Evolutionary conservation across 2,888 invertebrate genomes (phyloP).

Genomic region (Falcaria lacertinaria): DNA sequence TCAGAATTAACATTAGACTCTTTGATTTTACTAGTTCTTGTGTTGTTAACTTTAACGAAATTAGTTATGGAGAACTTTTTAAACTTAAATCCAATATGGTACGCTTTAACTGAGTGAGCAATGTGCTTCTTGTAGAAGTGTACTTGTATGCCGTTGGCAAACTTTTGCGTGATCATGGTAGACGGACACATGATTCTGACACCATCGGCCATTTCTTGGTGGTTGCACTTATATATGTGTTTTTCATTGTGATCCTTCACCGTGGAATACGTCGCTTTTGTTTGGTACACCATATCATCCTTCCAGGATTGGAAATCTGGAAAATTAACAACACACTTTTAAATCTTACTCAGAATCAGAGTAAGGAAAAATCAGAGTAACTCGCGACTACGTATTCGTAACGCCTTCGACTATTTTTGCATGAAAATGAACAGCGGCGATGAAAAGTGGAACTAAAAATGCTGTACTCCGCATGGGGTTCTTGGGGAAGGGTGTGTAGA

Average conservation of each 20-base stretch:
- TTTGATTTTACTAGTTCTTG: constrained; percentile 11
- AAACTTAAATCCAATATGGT: constrained; percentile 25
- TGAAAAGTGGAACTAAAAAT: too few species aligned
- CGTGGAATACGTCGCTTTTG: constrained; percentile 25
- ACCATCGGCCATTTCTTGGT: constrained; percentile 3
- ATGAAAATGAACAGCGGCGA: too few species aligned
- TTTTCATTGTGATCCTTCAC: constrained; percentile 27
- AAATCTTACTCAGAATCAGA: too few species aligned
- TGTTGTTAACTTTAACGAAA: constrained; percentile 21
- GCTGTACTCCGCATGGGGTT: too few species aligned
- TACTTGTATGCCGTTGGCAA: constrained; percentile 44
- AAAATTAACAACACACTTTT: constrained; percentile 13
- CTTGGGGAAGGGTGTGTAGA: too few species aligned
- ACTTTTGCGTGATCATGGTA: constrained; percentile 31
- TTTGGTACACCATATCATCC: constrained; percentile 33
- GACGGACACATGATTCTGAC: constrained; percentile 38
- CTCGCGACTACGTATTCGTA: too few species aligned
- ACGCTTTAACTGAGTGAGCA: constrained; percentile 29
- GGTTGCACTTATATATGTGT: constrained; percentile 43
- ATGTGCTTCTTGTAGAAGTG: constrained; percentile 44
- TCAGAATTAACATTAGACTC: constrained; percentile 12
- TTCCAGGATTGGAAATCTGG: constrained; percentile 56
- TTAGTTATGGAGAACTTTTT: constrained; percentile 34
- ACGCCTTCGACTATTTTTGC: too few species aligned
- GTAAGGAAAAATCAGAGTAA: not conserved